These are phyloP conservation scores for Lysandra coridon DNA, from an alignment of 2,888 invertebrate genomes.

Conservation along the genomic window DNA sequence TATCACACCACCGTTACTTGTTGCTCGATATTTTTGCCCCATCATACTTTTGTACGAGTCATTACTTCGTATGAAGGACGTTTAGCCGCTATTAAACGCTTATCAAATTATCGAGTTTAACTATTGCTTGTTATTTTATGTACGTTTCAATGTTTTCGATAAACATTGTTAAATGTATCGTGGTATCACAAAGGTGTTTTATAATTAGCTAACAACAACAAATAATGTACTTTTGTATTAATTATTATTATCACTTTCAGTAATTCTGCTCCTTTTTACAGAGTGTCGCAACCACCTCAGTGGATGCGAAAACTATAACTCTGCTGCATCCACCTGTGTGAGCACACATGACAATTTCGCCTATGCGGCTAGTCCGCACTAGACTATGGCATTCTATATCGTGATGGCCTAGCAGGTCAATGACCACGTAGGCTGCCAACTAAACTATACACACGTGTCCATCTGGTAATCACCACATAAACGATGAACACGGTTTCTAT, in stretches of 20 bases:
- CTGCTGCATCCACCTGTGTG: too few relatives aligned
- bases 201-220: not conserved
- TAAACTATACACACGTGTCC: too few relatives aligned
- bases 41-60: constrained; percentile 16
- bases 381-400: too few relatives aligned
- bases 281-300: too few relatives aligned
- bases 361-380: too few relatives aligned
- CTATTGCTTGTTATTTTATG: not conserved
- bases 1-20: constrained; percentile 23
- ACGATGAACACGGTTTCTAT: too few relatives aligned
- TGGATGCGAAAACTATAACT: too few relatives aligned
- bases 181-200: not conserved
- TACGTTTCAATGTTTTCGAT: not conserved
- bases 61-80: not conserved
- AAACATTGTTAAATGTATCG: not conserved
- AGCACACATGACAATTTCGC: too few relatives aligned
- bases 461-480: too few relatives aligned
- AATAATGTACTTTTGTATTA: not conserved
- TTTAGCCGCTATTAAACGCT: not conserved
- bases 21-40: constrained; percentile 12
- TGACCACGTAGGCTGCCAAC: too few relatives aligned
- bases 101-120: not conserved
- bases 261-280: not conserved
- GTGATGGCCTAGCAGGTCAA: too few relatives aligned
- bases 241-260: not conserved